Base-by-base conservation (phyloP, 2,113 vertebrate species). In the Aphyosemion australe region DNA sequence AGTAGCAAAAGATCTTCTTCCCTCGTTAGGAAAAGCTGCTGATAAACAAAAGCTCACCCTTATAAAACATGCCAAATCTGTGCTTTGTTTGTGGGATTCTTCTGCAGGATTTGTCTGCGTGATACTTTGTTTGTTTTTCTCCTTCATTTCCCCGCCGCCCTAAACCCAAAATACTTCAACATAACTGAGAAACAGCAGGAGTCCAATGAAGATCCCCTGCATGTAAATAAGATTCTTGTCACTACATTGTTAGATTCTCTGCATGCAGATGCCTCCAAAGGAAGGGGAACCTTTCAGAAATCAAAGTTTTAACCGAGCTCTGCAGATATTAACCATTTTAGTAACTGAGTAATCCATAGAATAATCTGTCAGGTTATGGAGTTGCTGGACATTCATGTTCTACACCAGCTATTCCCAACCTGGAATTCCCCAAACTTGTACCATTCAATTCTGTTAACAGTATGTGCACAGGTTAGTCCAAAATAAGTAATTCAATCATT, bases 61-160 rank as follows among this genome's bases (percentile, higher is more conserved):
- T 18, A 12, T 55, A 39, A 66, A 73, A 72, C 54, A 54, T 6
- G 62, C 72, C 63, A 78, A 85, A 84, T 73, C 65, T 78, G 59
- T 18, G 54, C 70, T 84, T 78, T 87, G 86, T 89, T 86, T 85
- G 52, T 61, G 70, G 49, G 52, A 66, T 68, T 77, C 77, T 85
- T 85, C 59, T 26, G 75, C 51, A 72, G 86, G 83, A 82, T 87
- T 87, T 72, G 76, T 81, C 71, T 79, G 73, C 34, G 52, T 59
- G 52, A 70, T 48, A 61, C 67, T 66, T 56, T 74, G 79, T 82
- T 82, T 86, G 76, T 56, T 73, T 72, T 6, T 81, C 63, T 83
- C 53, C 66, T 32, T 37, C 48, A 39, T 61, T 58, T 60, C 31
- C 55, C 39, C 45, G 15, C 47, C 11, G 21, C 60, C 69, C 65